A percentile compares a stretch with the other conserved stretches of the same genome.
Evolutionary conservation across 2,888 invertebrate species (phyloP).

Genomic region (Melolontha melolontha): DNA sequence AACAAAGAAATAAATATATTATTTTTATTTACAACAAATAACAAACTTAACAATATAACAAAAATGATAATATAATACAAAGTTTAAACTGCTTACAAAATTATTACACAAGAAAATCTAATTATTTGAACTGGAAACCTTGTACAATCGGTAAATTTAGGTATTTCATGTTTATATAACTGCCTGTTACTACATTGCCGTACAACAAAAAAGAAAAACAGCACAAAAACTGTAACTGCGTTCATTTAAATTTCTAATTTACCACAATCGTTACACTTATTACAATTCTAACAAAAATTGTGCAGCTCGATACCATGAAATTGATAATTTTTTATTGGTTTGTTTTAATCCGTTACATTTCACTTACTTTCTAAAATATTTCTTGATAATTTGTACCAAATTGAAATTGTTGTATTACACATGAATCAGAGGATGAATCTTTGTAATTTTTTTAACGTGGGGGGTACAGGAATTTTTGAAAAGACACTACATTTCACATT

Average conservation of each 20-base stretch:
- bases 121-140: constrained; percentile 7
- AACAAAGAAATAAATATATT: no score
- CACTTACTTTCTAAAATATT: constrained; percentile 34
- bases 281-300: constrained; percentile 10
- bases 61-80: no score
- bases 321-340: not conserved
- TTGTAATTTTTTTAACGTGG: no score
- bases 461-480: no score
- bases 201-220: constrained; percentile 10
- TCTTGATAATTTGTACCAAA: constrained; percentile 3
- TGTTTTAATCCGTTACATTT: constrained; percentile 14
- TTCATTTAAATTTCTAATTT: constrained; percentile 17
- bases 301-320: constrained; percentile 28
- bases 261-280: not conserved
- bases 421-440: no score
- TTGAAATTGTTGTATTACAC: no score
- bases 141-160: constrained; percentile 10
- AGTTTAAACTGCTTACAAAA: not conserved
- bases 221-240: not conserved
- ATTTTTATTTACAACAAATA: no score
- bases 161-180: constrained; percentile 3
- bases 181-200: constrained; percentile 1
- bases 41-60: no score
- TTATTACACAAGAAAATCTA: constrained; percentile 17
- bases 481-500: no score